phyloP scores from a whole-genome alignment of 2,113 vertebrate genomes.

The Accipiter cooperii region DNA sequence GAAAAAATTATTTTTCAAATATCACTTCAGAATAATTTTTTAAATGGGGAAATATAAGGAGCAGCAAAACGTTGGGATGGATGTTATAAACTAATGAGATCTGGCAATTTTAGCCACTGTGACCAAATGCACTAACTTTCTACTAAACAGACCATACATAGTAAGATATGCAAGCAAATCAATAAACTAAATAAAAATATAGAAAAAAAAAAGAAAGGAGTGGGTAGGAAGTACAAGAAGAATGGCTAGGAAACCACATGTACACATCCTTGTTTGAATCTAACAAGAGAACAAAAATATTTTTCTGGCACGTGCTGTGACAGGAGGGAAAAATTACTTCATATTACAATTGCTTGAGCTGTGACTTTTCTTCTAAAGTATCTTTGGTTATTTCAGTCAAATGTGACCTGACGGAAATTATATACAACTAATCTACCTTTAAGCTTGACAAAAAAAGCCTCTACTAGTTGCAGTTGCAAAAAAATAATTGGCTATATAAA shows the following conservation, averaged over 20 bases:
- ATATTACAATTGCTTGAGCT: not conserved
- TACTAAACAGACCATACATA: not conserved
- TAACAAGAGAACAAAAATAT: not conserved
- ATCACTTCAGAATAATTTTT: not conserved
- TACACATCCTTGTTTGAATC: not conserved
- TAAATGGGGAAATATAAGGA: not conserved
- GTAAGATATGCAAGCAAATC: not conserved
- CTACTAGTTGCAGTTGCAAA: not conserved
- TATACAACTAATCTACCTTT: not conserved
- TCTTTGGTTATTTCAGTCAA: not conserved
- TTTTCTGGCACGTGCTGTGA: not conserved
- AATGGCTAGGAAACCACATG: not conserved
- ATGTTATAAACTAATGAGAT: not conserved
- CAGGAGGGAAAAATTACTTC: not conserved
- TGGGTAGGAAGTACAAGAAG: not conserved
- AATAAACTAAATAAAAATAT: not conserved
- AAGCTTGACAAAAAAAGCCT: not conserved
- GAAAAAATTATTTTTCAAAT: not conserved
- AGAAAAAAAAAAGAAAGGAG: not conserved
- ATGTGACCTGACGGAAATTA: not conserved
- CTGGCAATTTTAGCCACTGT: not conserved
- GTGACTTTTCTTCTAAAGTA: not conserved
- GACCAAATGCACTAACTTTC: not conserved
- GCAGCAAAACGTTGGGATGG: not conserved
- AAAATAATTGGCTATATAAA: not conserved